Conservation (phyloP, 1,140 invertebrate genomes). For the Lepidurus apus region DNA sequence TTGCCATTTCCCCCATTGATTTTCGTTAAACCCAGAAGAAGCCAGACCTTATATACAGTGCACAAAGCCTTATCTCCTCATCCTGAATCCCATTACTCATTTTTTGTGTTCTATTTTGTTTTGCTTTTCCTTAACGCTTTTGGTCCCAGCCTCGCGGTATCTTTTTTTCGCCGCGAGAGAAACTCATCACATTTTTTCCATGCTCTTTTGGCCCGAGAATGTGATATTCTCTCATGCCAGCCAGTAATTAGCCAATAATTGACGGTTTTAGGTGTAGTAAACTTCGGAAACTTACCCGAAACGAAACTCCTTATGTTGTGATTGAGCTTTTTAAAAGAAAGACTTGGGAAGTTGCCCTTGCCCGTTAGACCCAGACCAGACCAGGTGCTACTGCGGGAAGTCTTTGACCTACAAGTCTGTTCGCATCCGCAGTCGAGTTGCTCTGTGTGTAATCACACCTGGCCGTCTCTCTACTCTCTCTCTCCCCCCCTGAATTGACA, state of each 20-base stretch:
- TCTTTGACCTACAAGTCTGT: slow-evolving; percentile 10
- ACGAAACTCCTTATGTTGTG: background rate
- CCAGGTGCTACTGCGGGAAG: background rate
- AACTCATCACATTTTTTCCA: background rate
- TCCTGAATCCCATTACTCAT: background rate
- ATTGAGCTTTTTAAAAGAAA: background rate
- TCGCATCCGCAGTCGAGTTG: slow-evolving; percentile 7
- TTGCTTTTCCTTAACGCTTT: background rate
- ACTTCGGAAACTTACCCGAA: background rate
- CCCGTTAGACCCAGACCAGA: background rate
- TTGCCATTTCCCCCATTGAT: background rate
- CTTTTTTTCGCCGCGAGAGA: background rate
- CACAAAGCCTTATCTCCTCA: background rate
- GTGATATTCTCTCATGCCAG: background rate
- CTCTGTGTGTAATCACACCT: slow-evolving; percentile 8
- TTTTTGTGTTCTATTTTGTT: background rate
- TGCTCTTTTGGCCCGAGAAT: background rate
- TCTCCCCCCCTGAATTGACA: background rate
- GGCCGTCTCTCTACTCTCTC: background rate
- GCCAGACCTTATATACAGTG: background rate
- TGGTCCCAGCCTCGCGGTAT: background rate
- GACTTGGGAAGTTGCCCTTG: background rate
- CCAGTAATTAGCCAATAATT: slow-evolving; percentile 8
- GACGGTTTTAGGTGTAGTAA: background rate
- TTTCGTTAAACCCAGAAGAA: background rate